Percentiles rank a stretch among this genome's conserved stretches.
These are phyloP conservation scores for Schrankia costaestrigalis DNA, from an alignment of 2,888 invertebrate genomes.

Conservation along the genomic window DNA sequence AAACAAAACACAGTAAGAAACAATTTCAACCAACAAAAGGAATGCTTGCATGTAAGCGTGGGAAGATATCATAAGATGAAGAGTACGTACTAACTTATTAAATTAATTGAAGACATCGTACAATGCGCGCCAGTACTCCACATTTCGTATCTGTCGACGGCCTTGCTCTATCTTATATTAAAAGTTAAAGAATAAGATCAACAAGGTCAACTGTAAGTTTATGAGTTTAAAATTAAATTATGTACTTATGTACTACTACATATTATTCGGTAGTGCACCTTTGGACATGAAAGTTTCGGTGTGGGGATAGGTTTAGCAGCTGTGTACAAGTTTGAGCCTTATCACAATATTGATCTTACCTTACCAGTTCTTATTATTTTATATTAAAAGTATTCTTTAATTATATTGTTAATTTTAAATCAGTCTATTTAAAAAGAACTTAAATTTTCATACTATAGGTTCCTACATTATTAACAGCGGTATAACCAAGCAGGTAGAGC, in stretches of 20 bases:
- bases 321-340: too few species aligned
- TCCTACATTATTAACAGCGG: too few species aligned
- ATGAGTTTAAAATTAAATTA: slow-evolving; percentile 21
- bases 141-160: slow-evolving; percentile 37
- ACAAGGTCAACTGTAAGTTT: slow-evolving; percentile 35
- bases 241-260: not conserved
- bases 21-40: slow-evolving; percentile 23
- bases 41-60: slow-evolving; percentile 54
- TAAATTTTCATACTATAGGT: too few species aligned
- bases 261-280: not conserved
- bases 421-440: too few species aligned
- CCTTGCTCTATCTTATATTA: slow-evolving; percentile 47
- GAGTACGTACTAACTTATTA: slow-evolving; percentile 46
- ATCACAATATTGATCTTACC: too few species aligned
- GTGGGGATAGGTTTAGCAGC: too few species aligned
- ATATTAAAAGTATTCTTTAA: too few species aligned
- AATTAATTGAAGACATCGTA: slow-evolving; percentile 61
- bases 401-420: too few species aligned
- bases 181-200: slow-evolving; percentile 41
- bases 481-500: too few species aligned
- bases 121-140: slow-evolving; percentile 33
- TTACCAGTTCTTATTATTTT: too few species aligned
- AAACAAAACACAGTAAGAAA: too few species aligned
- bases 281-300: too few species aligned
- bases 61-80: slow-evolving; percentile 54